phyloP scores from a whole-genome alignment of 2,888 invertebrate species.

The Athalia cordata region DNA sequence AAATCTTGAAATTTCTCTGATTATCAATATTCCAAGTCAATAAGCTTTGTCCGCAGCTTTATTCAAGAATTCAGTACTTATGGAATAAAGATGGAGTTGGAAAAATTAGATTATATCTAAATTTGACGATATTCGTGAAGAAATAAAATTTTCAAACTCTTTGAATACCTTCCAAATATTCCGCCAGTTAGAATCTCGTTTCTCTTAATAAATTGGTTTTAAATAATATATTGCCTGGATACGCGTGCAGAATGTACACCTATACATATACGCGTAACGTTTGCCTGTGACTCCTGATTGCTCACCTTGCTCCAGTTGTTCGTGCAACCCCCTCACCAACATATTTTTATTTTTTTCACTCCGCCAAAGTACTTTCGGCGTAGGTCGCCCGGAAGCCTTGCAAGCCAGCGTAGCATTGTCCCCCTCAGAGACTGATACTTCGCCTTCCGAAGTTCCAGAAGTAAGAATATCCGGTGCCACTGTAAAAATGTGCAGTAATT shows the following conservation, averaged over 20 bases:
- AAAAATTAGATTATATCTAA: too few species aligned
- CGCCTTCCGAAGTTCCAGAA: constrained; percentile 83
- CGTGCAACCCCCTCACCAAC: constrained; percentile 63
- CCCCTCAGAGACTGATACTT: constrained; percentile 83
- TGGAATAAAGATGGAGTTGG: too few species aligned
- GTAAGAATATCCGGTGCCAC: constrained; percentile 88
- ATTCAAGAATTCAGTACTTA: too few species aligned
- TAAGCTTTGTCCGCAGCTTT: too few species aligned
- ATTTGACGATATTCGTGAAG: too few species aligned
- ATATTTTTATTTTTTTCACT: constrained; percentile 65
- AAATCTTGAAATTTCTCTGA: too few species aligned
- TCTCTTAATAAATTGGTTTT: too few species aligned
- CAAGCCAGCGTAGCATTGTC: constrained; percentile 85
- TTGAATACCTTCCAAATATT: too few species aligned
- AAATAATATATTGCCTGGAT: too few species aligned
- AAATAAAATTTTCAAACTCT: too few species aligned
- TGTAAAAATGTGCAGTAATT: constrained; percentile 65
- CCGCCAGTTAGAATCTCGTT: too few species aligned
- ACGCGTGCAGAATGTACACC: constrained; percentile 76
- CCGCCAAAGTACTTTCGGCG: constrained; percentile 78
- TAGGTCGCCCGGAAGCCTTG: constrained; percentile 83
- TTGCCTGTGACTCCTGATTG: constrained; percentile 50
- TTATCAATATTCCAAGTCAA: too few species aligned
- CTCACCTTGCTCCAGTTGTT: constrained; percentile 54
- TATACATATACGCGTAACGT: constrained; percentile 80